Evolutionary conservation across 2,113 vertebrate species (phyloP), one percentile per base, ranked within the genome.

Genomic region (Antigone vipio): DNA sequence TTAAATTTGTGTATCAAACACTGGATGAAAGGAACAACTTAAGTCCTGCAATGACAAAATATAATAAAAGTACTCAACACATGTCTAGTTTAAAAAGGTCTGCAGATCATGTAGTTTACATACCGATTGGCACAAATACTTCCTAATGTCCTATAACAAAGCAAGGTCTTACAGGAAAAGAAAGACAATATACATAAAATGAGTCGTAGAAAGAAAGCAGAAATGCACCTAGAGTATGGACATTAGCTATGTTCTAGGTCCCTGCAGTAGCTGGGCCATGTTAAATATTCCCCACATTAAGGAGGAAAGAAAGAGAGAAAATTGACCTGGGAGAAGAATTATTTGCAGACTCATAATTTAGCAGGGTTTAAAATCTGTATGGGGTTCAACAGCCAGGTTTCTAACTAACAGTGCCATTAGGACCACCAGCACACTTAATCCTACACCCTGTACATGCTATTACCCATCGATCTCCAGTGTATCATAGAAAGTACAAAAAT

Each of bases 231-330:
- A 4, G 14, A 82, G 30, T 3, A 38, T 3, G 47, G 38, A 35
- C 29, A 50, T 14, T 26, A 67, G 20, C 64, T 42, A 19, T 0
- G 0, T 42, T 62, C 26, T 16, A 47, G 18, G 47, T 29, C 29
- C n/a, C 56, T 45, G 35, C 72, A 74, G 35, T 38, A 76, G 42
- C 52, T 50, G 69, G 45, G 44, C 60, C 23, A 12, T 9, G 29
- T 68, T 45, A 69, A 73, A 73, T 76, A 66, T 53, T 64, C 30
- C 44, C 17, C 5, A 3, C 9, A 47, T 63, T 63, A 72, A 15
- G 79, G 12, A 49, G 19, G 26, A 82, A 67, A 89, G 47, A 74
- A 20, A 73, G 80, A 56, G 80, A 56, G 19, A 47, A 67, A 30
- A 78, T 10, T 52, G 7, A 68, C 38, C 49, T 85, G 30, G 30